Evolutionary conservation across 2,888 invertebrate species (phyloP).

Genomic region (Drosophila anomalata): DNA sequence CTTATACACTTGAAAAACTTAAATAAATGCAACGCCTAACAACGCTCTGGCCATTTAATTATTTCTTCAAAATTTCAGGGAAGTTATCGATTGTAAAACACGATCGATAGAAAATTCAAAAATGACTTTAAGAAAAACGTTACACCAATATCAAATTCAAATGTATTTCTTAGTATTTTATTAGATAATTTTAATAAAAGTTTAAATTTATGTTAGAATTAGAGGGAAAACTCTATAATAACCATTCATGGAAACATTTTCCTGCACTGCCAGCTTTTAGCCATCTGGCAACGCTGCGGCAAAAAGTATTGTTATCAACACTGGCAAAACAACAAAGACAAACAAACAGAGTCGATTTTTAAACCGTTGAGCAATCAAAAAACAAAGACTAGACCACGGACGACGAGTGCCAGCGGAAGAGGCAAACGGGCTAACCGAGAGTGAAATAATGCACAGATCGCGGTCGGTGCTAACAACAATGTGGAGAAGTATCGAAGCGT

Average conservation of each 20-base stretch:
- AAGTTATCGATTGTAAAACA: background rate
- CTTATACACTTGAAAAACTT: background rate
- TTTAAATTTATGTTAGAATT: too few relatives aligned
- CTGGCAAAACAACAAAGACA: slow-evolving; percentile 1
- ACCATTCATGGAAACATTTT: background rate
- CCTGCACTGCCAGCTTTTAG: background rate
- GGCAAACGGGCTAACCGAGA: slow-evolving; percentile 20
- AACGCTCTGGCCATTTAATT: background rate
- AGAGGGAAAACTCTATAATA: too few relatives aligned
- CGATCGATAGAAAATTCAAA: background rate
- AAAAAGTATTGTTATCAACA: slow-evolving; percentile 28
- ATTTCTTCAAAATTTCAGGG: background rate
- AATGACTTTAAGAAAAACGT: background rate
- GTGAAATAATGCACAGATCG: slow-evolving; percentile 60
- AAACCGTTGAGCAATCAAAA: slow-evolving; percentile 45
- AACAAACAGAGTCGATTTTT: slow-evolving; percentile 50
- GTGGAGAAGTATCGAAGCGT: slow-evolving; percentile 68
- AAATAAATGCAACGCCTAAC: background rate
- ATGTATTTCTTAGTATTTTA: too few relatives aligned
- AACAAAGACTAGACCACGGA: slow-evolving; percentile 38
- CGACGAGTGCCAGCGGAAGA: slow-evolving; percentile 39
- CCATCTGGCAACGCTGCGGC: slow-evolving; percentile 17
- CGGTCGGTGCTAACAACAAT: slow-evolving; percentile 58
- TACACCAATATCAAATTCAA: too few relatives aligned
- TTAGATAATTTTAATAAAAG: too few relatives aligned